Evolutionary conservation across 2,797 vertebrate genomes (phyloP).

Genomic region (Phalloptychus januarius): DNA sequence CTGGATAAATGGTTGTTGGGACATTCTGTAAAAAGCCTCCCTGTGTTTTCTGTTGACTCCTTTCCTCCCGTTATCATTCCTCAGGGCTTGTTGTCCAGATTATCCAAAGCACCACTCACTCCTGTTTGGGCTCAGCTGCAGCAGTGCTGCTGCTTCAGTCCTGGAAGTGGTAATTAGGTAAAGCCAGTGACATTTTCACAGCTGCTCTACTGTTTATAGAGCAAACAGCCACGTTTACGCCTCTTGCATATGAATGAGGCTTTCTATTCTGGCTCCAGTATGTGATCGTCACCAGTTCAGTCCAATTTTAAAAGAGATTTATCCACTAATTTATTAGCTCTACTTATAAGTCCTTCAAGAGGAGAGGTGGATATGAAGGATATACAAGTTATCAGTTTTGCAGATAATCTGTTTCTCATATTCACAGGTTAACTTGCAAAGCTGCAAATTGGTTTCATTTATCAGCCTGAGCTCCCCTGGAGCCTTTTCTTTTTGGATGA

Average conservation of each 20-base stretch:
- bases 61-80: conserved; percentile 19
- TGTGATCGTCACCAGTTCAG: conserved; percentile 13
- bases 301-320: not conserved
- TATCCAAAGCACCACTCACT: conserved; percentile 45
- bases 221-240: conserved; percentile 10
- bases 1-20: not conserved
- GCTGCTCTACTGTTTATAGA: conserved; percentile 30
- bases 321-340: not conserved
- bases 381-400: not conserved
- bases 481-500: not conserved
- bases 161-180: conserved; percentile 43
- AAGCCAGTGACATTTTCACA: conserved; percentile 44
- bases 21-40: not conserved
- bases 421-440: not conserved
- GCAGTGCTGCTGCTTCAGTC: conserved; percentile 26
- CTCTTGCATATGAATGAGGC: not conserved
- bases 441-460: not conserved
- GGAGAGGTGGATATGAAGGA: not conserved
- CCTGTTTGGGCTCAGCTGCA: conserved; percentile 31
- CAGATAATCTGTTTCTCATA: conserved; percentile 7
- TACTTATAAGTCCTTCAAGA: not conserved
- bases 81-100: conserved; percentile 25
- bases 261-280: conserved; percentile 12
- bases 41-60: not conserved
- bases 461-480: not conserved